phyloP scores from a whole-genome alignment of 2,797 vertebrate species.

The Cirrhinus mrigala region DNA sequence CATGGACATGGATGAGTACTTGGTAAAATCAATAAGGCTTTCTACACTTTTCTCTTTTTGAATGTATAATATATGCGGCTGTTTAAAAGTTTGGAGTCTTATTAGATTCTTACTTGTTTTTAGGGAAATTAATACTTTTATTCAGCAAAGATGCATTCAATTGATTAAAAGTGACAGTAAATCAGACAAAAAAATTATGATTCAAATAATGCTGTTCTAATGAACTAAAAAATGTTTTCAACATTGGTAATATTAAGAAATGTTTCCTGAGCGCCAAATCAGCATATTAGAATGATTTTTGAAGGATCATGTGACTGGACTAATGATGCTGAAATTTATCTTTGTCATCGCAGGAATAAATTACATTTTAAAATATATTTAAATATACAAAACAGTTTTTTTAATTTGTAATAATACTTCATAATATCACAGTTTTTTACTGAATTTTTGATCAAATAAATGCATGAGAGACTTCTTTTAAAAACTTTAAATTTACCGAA shows the following conservation, averaged over 20 bases:
- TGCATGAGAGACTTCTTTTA: background rate
- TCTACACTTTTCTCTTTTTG: background rate
- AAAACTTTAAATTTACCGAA: background rate
- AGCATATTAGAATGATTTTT: too few species aligned
- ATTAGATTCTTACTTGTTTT: background rate
- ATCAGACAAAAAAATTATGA: background rate
- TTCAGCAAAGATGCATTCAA: background rate
- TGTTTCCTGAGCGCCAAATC: too few species aligned
- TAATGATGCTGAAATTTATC: background rate
- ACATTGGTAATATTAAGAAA: too few species aligned
- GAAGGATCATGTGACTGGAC: background rate
- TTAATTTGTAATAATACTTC: background rate
- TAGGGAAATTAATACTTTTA: background rate
- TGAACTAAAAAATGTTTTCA: too few species aligned
- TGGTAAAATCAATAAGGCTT: constrained; percentile 74
- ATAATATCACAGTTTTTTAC: background rate
- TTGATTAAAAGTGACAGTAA: background rate
- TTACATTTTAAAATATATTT: background rate
- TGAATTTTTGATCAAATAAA: background rate
- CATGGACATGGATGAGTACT: constrained; percentile 96
- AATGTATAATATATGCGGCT: background rate
- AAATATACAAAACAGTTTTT: background rate
- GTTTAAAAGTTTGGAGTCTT: constrained; percentile 63
- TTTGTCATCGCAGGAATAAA: background rate
- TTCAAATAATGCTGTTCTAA: background rate